Conservation (phyloP, 2,888 invertebrate genomes). For the Polydrusus tereticollis region DNA sequence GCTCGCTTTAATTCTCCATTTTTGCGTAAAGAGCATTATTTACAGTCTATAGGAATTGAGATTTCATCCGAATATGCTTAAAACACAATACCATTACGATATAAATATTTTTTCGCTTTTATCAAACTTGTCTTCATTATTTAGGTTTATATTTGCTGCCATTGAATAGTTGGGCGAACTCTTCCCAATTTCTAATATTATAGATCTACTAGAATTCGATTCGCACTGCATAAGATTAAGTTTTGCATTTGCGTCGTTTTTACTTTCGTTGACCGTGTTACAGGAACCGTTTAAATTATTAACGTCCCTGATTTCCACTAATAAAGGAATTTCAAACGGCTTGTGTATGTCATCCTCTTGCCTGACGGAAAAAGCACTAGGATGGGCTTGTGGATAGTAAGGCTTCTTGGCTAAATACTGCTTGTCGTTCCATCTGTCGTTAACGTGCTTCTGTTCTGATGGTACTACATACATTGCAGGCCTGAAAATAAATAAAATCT, state of each 20-base stretch:
- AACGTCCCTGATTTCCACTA: conserved; percentile 54
- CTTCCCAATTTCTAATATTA: conserved; percentile 58
- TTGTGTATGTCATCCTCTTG: conserved; percentile 52
- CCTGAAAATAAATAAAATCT: conserved; percentile 51
- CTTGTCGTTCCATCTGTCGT: conserved; percentile 50
- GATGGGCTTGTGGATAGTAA: conserved; percentile 50
- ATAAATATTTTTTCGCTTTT: conserved; percentile 25
- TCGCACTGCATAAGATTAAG: conserved; percentile 55
- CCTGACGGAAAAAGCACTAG: conserved; percentile 50
- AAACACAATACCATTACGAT: conserved; percentile 5
- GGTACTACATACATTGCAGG: conserved; percentile 56
- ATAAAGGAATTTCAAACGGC: conserved; percentile 55
- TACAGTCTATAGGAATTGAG: conserved; percentile 12
- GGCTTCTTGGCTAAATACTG: conserved; percentile 51
- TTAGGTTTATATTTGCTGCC: conserved; percentile 29
- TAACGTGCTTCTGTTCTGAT: conserved; percentile 51
- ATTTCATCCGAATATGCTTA: neutral
- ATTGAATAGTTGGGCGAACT: conserved; percentile 41
- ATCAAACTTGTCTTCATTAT: conserved; percentile 30
- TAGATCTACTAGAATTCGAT: conserved; percentile 50
- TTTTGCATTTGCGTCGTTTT: conserved; percentile 59
- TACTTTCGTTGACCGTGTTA: conserved; percentile 49
- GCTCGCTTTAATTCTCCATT: neutral
- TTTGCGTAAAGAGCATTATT: neutral
- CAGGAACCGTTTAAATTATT: conserved; percentile 34